phyloP scores from a whole-genome alignment of 2,797 vertebrate species.

The Helarctos malayanus region DNA sequence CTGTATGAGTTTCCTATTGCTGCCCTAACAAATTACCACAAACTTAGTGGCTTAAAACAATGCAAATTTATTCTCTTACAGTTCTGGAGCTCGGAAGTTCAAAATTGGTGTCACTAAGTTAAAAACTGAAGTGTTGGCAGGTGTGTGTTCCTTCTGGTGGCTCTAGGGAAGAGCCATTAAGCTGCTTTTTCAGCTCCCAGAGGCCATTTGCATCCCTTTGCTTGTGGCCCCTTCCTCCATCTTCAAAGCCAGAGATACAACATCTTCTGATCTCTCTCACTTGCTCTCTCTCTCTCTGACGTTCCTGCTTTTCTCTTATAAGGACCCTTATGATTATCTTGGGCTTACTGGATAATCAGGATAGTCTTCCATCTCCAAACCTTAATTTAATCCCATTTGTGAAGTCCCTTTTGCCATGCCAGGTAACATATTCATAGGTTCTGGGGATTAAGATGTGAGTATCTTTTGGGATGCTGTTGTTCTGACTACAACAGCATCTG shows the following conservation, averaged over 20 bases:
- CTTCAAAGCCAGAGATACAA: not conserved
- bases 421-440: conserved; percentile 16
- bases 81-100: not conserved
- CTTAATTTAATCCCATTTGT: conserved; percentile 2
- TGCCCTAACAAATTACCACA: not conserved
- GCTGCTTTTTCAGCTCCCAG: not conserved
- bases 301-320: conserved; percentile 6
- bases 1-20: conserved; percentile 30
- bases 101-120: not conserved
- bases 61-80: not conserved
- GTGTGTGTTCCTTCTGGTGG: not conserved
- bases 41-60: conserved; percentile 19
- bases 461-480: not conserved
- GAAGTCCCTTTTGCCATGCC: not conserved
- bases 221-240: not conserved
- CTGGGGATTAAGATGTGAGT: not conserved
- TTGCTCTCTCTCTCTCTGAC: not conserved
- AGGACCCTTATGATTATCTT: not conserved
- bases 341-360: not conserved
- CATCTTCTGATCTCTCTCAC: not conserved
- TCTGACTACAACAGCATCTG: not conserved
- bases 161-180: not conserved
- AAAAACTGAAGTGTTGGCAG: not conserved
- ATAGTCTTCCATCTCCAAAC: not conserved
- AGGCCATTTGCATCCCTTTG: not conserved